These are phyloP conservation scores for Brachionus rotundiformis DNA, from an alignment of 1,140 invertebrate species.

Conservation along the genomic window DNA sequence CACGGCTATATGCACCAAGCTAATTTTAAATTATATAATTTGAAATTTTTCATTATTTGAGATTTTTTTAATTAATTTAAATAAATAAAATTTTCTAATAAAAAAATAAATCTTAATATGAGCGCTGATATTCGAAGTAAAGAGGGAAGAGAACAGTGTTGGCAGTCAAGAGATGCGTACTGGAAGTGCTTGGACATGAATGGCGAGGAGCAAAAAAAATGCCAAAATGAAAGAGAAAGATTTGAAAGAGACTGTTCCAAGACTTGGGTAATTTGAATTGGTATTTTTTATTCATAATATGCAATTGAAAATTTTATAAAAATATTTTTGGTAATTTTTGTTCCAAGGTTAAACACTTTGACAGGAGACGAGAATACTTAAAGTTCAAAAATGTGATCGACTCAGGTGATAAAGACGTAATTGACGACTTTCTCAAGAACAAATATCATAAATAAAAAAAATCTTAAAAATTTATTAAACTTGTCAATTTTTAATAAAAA, in stretches of 20 bases:
- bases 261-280: slow-evolving; percentile 72
- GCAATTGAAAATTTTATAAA: too few relatives aligned
- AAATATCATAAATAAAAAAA: slow-evolving; percentile 33
- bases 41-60: slow-evolving; percentile 43
- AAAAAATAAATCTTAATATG: slow-evolving; percentile 21
- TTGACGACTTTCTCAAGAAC: slow-evolving; percentile 46
- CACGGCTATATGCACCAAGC: slow-evolving; percentile 1
- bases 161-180: slow-evolving; percentile 79
- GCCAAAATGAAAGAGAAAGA: slow-evolving; percentile 72
- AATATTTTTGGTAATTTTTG: slow-evolving; percentile 51
- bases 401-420: slow-evolving; percentile 32
- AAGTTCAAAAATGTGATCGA: slow-evolving; percentile 74
- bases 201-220: slow-evolving; percentile 69
- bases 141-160: slow-evolving; percentile 77
- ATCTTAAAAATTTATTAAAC: background rate
- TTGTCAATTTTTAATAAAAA: slow-evolving; percentile 14
- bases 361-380: slow-evolving; percentile 81
- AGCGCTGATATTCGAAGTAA: slow-evolving; percentile 70
- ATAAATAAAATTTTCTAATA: background rate
- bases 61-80: background rate
- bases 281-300: too few relatives aligned
- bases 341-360: slow-evolving; percentile 83
- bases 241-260: slow-evolving; percentile 81
- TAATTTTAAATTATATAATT: slow-evolving; percentile 25
- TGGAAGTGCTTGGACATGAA: slow-evolving; percentile 81